Percentiles rank a stretch among this genome's conserved stretches.
phyloP scores from a whole-genome alignment of 2,797 vertebrate species.

The Notolabrus celidotus region DNA sequence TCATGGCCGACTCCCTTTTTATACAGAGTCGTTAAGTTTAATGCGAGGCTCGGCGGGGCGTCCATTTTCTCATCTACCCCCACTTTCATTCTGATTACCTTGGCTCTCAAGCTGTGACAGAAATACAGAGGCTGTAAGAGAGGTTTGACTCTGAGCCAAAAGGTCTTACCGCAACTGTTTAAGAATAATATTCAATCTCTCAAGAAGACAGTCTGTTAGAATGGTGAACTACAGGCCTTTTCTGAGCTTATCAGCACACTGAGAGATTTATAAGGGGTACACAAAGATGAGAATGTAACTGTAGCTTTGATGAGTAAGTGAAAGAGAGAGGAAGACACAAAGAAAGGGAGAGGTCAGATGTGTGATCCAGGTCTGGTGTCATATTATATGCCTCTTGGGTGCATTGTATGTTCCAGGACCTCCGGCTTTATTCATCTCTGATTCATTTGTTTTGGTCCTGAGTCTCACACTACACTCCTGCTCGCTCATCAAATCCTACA shows the following conservation, averaged over 20 bases:
- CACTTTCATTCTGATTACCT: conserved; percentile 64
- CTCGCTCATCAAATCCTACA: conserved; percentile 49
- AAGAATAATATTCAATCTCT: conserved; percentile 55
- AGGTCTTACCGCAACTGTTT: conserved; percentile 46
- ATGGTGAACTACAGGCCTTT: conserved; percentile 19
- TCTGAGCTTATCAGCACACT: conserved; percentile 38
- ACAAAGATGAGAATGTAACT: conserved; percentile 52
- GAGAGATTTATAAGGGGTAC: conserved; percentile 27
- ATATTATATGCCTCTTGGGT: conserved; percentile 58
- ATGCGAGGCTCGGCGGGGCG: conserved; percentile 58
- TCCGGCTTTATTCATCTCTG: conserved; percentile 63
- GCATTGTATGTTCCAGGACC: conserved; percentile 38
- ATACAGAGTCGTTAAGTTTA: conserved; percentile 72
- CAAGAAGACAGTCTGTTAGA: conserved; percentile 48
- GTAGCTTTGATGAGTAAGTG: conserved; percentile 50
- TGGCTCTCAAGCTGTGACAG: conserved; percentile 49
- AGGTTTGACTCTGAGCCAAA: conserved; percentile 44
- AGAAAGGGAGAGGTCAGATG: conserved; percentile 64
- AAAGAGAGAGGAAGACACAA: conserved; percentile 47
- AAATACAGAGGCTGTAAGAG: conserved; percentile 38
- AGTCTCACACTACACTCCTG: conserved; percentile 21
- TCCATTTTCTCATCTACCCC: conserved; percentile 62
- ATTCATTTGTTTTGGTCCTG: conserved; percentile 68
- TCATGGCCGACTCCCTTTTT: conserved; percentile 62
- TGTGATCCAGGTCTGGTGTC: conserved; percentile 63